Base-by-base conservation (phyloP, 2,888 invertebrate genomes). In the Trissolcus brochymenae region DNA sequence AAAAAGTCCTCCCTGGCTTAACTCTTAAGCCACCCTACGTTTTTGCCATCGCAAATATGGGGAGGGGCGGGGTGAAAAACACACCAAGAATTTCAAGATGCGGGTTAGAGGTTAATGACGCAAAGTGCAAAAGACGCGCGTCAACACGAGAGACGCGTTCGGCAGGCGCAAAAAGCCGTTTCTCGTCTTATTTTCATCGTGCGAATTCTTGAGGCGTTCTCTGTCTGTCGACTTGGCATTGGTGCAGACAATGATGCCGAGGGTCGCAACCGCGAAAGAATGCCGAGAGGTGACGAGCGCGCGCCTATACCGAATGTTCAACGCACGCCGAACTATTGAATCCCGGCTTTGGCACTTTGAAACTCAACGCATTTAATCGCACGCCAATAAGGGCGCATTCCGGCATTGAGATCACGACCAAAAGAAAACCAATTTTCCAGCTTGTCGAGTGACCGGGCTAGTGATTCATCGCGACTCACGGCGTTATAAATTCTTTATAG, bases 291-390 rank as follows among this genome's bases (percentile, higher is more conserved):
- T 55, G 56, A 49, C 55, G 46, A 14, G 14, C 7, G 35, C 35
- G 35, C 25, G 25, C 25, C 25, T 25, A 25, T 25, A 25, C 4
- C 49, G 40, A 62, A 25, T 61, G 61, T 29, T 53, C 61, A 46
- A 13, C 66, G 49, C 9, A n/a, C n/a, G 55, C 72, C 71, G 65
- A 4, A 4, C 25, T 68, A 79, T 78, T 55, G 79, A 78, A 80
- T 3, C 78, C 80, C 76, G 66, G 25, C 54, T 35, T 21, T 54
- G 55, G 46, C 17, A 59, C 54, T 62, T 57, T 76, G 67, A 72
- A 66, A 66, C 60, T 51, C 66, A 54, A 67, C 66, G 76, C 64
- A 71, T 76, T 76, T 62, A 67, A 76, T 66, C 71, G 46, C 71
- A 56, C 25, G 62, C 55, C 57, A 70, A 76, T 64, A 76, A 65